Conservation (phyloP, 2,888 invertebrate genomes). For the Erebia palarica region DNA sequence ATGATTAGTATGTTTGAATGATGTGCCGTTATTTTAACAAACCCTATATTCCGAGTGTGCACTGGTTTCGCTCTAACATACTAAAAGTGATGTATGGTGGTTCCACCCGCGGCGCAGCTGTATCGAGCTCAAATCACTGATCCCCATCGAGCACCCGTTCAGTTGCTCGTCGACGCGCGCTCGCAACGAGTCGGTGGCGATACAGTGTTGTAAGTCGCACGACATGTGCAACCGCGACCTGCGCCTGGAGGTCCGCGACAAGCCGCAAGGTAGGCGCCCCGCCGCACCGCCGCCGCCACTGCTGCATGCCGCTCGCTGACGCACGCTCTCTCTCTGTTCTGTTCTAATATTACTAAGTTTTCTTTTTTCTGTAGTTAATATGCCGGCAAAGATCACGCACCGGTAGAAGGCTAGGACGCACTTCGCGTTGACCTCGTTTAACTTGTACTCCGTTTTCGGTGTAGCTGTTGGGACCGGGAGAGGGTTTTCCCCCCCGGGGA, state of each 20-base stretch:
- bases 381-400: slow-evolving; percentile 77
- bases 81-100: slow-evolving; percentile 82
- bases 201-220: slow-evolving; percentile 90
- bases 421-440: slow-evolving; percentile 30
- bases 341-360: slow-evolving; percentile 68
- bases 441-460: slow-evolving; percentile 65
- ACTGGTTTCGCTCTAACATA: slow-evolving; percentile 83
- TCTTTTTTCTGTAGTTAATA: slow-evolving; percentile 54
- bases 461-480: slow-evolving; percentile 84
- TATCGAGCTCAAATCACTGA: slow-evolving; percentile 87
- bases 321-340: slow-evolving; percentile 54
- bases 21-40: slow-evolving; percentile 75
- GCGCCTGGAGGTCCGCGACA: slow-evolving; percentile 85
- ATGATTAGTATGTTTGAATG: slow-evolving; percentile 70
- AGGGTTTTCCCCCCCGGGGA: slow-evolving; percentile 83
- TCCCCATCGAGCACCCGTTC: slow-evolving; percentile 91
- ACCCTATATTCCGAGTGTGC: slow-evolving; percentile 76
- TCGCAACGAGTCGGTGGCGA: slow-evolving; percentile 89
- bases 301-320: slow-evolving; percentile 71
- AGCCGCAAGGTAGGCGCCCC: slow-evolving; percentile 85
- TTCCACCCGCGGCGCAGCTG: slow-evolving; percentile 86
- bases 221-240: slow-evolving; percentile 89
- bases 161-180: slow-evolving; percentile 90
- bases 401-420: slow-evolving; percentile 44
- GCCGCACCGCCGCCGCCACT: slow-evolving; percentile 23